A percentile compares a stretch with the other conserved stretches of the same genome.
Conservation (phyloP, 1,140 invertebrate species). For the Pseudomyrmex flavicornis region DNA sequence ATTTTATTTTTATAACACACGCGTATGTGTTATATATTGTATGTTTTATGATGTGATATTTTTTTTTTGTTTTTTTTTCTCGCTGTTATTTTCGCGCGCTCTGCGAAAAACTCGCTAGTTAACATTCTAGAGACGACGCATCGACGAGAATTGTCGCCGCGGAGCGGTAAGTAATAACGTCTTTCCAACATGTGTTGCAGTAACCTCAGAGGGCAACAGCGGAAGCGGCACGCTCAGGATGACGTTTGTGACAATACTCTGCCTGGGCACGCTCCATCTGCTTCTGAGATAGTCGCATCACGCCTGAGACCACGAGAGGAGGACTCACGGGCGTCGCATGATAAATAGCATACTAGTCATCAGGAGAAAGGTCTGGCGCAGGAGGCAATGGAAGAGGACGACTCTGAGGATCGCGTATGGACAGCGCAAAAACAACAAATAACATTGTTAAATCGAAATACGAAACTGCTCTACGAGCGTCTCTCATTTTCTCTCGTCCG, state of each 20-base stretch:
- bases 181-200: conserved; percentile 74
- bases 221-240: conserved; percentile 62
- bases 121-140: background rate
- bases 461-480: background rate
- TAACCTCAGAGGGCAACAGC: conserved; percentile 74
- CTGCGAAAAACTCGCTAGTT: background rate
- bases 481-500: background rate
- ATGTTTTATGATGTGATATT: background rate
- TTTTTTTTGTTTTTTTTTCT: background rate
- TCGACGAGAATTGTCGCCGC: background rate
- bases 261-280: conserved; percentile 71
- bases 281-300: conserved; percentile 77
- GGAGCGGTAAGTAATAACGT: conserved; percentile 44
- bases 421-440: conserved; percentile 31
- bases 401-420: conserved; percentile 40
- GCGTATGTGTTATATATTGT: background rate
- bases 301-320: conserved; percentile 63
- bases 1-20: background rate
- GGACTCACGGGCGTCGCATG: conserved; percentile 68
- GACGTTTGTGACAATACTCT: conserved; percentile 66
- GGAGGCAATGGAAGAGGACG: conserved; percentile 29
- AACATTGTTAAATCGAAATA: conserved; percentile 36
- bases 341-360: conserved; percentile 74
- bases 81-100: background rate
- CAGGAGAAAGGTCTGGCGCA: conserved; percentile 46